Evolutionary conservation across 1,140 invertebrate species (phyloP), one percentile per base, ranked within the genome.

Genomic region (Campoletis sonorensis): DNA sequence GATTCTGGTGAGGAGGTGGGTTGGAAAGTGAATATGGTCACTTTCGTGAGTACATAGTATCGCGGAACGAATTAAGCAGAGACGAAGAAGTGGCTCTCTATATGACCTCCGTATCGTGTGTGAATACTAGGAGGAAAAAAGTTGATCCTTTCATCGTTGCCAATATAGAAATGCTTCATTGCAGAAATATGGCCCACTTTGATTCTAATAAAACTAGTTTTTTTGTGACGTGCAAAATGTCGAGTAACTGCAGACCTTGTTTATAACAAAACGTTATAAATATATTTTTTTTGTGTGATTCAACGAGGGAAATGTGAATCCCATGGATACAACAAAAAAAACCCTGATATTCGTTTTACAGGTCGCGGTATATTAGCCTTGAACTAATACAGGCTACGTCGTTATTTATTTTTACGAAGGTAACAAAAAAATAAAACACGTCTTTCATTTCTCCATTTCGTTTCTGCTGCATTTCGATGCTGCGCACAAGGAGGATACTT

Each of bases 71-170:
- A 13, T n/a, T n/a, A n/a, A n/a, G 7, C 8, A 67, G 21, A 37
- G 58, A 27, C 15, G 4, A 67, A 10, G 75, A 54, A n/a, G 26
- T 67, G 21, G 64, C 77, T 77, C 54, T 64, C 30, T 67, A 67
- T 67, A 30, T 51, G 51, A 33, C 18, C 27, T 2, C 4, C 15
- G 73, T 33, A 4, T 33, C 7, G 15, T 33, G 54, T n/a, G 49
- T 21, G 21, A 15, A 72, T 21, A 8, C 26, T 37, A 26, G 33
- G 27, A n/a, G 77, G 10, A 71, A 79, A 71, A 67, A n/a, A n/a
- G n/a, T n/a, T n/a, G 61, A 68, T 4, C 45, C 51, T 26, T 1
- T 3, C 4, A 13, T 26, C 71, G 3, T 45, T 21, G 40, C 40
- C 71, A 40, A 45, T 15, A 73, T 73, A 73, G 30, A 71, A 27